Base-by-base conservation (phyloP, 1,140 invertebrate genomes). In the Gonatopus flavifemur region DNA sequence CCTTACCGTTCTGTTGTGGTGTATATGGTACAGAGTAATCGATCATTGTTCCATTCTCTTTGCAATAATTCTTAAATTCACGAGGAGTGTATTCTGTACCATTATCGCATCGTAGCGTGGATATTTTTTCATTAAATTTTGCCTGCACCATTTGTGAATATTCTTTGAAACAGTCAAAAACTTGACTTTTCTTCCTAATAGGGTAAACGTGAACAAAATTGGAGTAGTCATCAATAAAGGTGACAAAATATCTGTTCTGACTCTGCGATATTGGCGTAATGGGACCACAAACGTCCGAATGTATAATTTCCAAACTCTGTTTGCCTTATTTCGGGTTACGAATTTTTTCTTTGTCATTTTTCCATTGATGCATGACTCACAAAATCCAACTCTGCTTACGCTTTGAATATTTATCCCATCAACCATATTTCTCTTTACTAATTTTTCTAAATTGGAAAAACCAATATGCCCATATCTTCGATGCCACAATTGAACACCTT, bases 1-100 rank as follows among this genome's bases (percentile, higher is more conserved):
- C 57, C 32, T 55, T 52, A 25, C 67, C 74, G 60, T 79, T 78
- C 39, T 64, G 49, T 44, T 75, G 57, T 24, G 77, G 69, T 18
- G 57, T 54, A 45, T 75, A 65, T 6, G 59, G 39, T 12, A 58
- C 42, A 12, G 62, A 61, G 36, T 56, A 56, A 31, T 62, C 22
- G 3, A 53, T 38, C 15, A 22, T 33, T 15, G 66, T 68, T n/a
- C 66, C 63, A 36, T 66, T 64, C 31, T 49, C n/a, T n/a, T 52
- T 57, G 33, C 46, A 63, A 45, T 55, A 60, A 6, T 49, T 21
- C 46, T 57, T 58, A n/a, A 70, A 43, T 33, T 52, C 35, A 37
- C 36, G 57, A 13, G 38, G 45, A 16, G 32, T 28, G 59, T 64
- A 69, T 60, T 72, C 66, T 22, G 13, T 20, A 12, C 44, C 44